Evolutionary conservation across 2,888 invertebrate genomes (phyloP), one percentile per base, ranked within the genome.

Genomic region (Ptilodon capucinus): DNA sequence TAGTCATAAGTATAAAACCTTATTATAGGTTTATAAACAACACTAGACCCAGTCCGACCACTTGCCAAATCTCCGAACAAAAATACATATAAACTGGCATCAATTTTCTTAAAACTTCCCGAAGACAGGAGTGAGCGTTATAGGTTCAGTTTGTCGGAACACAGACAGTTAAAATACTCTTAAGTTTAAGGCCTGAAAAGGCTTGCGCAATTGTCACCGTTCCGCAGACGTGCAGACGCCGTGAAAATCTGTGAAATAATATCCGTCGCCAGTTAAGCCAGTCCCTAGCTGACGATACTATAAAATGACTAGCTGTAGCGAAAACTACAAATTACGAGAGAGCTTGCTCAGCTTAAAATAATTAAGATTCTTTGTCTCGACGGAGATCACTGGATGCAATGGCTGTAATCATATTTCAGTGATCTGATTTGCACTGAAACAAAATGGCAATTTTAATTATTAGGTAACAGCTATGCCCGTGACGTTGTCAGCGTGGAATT

Each of bases 311-410:
- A 69, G 60, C 65, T 64, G 74, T 76, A 70, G 64, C 69, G 71
- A 77, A 81, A 80, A 81, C 79, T 84, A 84, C 81, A 79, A 86
- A 87, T 86, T 83, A 86, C 81, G 72, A 70, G 68, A 74, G 74
- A 79, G 79, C 80, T 79, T 71, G 77, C 78, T 79, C 78, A 75
- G 84, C 82, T 88, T 84, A 81, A 88, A 86, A 84, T 86, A 87
- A 89, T 89, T 89, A 88, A 86, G 79, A 84, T 81, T 82, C 82
- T 85, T 86, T 84, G 84, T 86, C 73, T 68, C 68, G 71, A 68
- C 76, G 75, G 76, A 71, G 67, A 71, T 69, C 51, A 46, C 68
- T 62, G 64, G 71, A 8, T 64, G 48, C 50, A 46, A 35, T 39
- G 47, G 40, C 32, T 60, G 52, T 45, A 45, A 48, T 40, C 59